Base-by-base conservation (phyloP, 2,797 vertebrate genomes). In the Semotilus atromaculatus region DNA sequence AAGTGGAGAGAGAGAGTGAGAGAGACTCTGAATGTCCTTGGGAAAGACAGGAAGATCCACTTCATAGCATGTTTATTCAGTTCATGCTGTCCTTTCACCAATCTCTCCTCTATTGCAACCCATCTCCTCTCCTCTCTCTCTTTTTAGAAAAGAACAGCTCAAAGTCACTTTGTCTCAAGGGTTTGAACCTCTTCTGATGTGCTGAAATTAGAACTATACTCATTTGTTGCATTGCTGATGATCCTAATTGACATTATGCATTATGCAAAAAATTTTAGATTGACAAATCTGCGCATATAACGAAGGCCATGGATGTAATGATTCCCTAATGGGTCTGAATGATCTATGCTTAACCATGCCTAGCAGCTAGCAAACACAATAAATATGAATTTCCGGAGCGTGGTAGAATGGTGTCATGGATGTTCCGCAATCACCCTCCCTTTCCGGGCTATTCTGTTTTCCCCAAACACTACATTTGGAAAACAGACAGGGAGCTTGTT, bases 401-500 rank as follows among this genome's bases (percentile, higher is more conserved):
- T 90, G 88, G 88, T 88, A 90, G 90, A 91, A 80, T 36, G 68
- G 78, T 76, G 64, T 19, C 70, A 55, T 40, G 23, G 36, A 83
- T 66, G 90, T 16, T 87, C 87, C 19, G 64, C 88, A 83, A 88
- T 82, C 84, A 55, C 68, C 86, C 58, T 89, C 89, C 38, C 55
- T 86, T 85, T 74, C 53, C 72, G 66, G 85, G 88, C 79, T 85
- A 62, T 72, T 29, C 88, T 88, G 87, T 88, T 88, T 92, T 75
- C n/a, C 88, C 89, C 58, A 74, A 86, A 86, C 93, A 90, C 88
- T 88, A 89, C 58, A 79, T 83, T 92, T 89, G 90, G 88, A 93
- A 90, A 91, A 91, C 84, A 92, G 93, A 90, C 90, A 70, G 93
- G 93, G 92, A 93, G 92, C 91, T 95, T 93, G 95, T 95, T 95